Evolutionary conservation across 2,888 invertebrate genomes (phyloP).

Genomic region (Philereme transversata): DNA sequence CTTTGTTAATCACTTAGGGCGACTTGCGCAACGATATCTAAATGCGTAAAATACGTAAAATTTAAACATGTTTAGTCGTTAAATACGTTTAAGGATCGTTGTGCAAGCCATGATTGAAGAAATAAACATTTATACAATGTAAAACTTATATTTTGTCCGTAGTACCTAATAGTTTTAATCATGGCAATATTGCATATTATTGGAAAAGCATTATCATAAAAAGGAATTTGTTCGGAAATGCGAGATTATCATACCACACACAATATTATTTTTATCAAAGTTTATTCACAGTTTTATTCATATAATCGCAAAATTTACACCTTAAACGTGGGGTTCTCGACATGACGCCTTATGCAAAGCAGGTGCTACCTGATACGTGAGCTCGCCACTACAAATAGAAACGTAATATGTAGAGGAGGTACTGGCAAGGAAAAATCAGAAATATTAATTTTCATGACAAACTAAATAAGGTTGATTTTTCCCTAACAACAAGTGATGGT

Average conservation of each 20-base stretch:
- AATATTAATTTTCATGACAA: conserved; percentile 26
- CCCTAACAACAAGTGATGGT: not conserved
- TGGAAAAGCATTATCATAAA: too few relatives aligned
- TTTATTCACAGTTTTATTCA: conserved; percentile 75
- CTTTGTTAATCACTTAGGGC: too few relatives aligned
- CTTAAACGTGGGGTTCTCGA: conserved; percentile 74
- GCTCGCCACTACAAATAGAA: conserved; percentile 50
- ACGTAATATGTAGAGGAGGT: conserved; percentile 49
- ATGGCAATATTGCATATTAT: too few relatives aligned
- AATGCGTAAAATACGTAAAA: too few relatives aligned
- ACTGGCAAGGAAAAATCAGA: conserved; percentile 22
- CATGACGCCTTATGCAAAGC: conserved; percentile 83
- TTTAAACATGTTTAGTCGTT: too few relatives aligned
- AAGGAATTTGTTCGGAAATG: not conserved
- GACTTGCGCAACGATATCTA: too few relatives aligned
- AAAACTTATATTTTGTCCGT: too few relatives aligned
- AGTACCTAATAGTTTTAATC: not conserved
- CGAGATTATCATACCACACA: not conserved
- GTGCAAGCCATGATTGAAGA: too few relatives aligned
- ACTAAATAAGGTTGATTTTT: conserved; percentile 47
- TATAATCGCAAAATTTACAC: conserved; percentile 81
- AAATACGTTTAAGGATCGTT: too few relatives aligned
- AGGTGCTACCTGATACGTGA: conserved; percentile 82
- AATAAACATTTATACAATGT: too few relatives aligned
- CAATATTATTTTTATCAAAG: conserved; percentile 59